These are phyloP conservation scores for Tryphoninae sp. DNA, from an alignment of 2,888 invertebrate species.

Conservation along the genomic window DNA sequence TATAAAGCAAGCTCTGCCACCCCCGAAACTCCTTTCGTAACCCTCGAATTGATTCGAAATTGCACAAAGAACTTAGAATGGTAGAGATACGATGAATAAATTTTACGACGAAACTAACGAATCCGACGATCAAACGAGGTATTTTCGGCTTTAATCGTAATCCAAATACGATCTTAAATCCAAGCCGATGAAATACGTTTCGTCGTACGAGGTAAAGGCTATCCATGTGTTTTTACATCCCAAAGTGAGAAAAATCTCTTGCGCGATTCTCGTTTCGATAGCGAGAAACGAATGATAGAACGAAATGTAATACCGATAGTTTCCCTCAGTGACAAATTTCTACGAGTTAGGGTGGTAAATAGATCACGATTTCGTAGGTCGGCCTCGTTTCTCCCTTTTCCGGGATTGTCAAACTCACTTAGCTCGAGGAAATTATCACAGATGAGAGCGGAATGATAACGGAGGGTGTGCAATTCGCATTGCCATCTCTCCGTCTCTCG, in stretches of 20 bases:
- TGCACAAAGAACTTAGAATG: too few species aligned
- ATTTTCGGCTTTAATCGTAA: too few species aligned
- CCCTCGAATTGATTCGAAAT: too few species aligned
- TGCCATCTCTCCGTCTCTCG: neutral
- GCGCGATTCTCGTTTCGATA: slow-evolving; percentile 4
- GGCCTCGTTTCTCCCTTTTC: slow-evolving; percentile 27
- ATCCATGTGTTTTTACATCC: too few species aligned
- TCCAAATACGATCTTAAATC: too few species aligned
- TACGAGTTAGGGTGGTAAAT: slow-evolving; percentile 7
- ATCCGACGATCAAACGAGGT: too few species aligned
- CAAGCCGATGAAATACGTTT: too few species aligned
- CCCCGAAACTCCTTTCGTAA: too few species aligned
- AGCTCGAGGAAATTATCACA: slow-evolving; percentile 53
- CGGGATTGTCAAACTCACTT: slow-evolving; percentile 49
- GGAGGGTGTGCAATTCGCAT: slow-evolving; percentile 41
- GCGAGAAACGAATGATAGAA: slow-evolving; percentile 7
- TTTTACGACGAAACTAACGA: too few species aligned
- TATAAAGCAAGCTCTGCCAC: neutral
- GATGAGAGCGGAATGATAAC: slow-evolving; percentile 42
- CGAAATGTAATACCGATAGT: slow-evolving; percentile 24
- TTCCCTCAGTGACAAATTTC: slow-evolving; percentile 43
- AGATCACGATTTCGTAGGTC: neutral
- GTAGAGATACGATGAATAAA: too few species aligned
- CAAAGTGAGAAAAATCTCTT: neutral
- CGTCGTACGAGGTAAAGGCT: too few species aligned